phyloP scores from a whole-genome alignment of 2,797 vertebrate genomes.

The Thunnus albacares region DNA sequence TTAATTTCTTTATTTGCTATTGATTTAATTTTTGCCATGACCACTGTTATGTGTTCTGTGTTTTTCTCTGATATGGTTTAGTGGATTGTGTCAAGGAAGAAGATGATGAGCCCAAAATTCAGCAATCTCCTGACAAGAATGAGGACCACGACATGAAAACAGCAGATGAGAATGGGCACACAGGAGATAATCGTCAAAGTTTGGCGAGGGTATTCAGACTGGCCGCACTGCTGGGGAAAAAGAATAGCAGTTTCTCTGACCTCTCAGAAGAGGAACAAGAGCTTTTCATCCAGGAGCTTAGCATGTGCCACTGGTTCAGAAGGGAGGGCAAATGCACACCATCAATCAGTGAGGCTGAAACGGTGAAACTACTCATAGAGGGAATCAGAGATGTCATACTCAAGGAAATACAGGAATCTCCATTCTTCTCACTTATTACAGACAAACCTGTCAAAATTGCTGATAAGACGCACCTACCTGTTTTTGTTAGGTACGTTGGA shows the following conservation, averaged over 20 bases:
- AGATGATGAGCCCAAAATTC: conserved; percentile 62
- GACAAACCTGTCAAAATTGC: conserved; percentile 91
- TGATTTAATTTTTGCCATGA: conserved; percentile 29
- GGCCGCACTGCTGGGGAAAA: conserved; percentile 81
- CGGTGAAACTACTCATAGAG: conserved; percentile 89
- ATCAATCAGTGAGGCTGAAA: conserved; percentile 81
- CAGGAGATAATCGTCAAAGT: conserved; percentile 80
- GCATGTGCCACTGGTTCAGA: conserved; percentile 84
- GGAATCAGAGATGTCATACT: conserved; percentile 91
- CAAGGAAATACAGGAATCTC: conserved; percentile 92
- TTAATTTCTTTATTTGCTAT: background rate
- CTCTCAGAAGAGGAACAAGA: conserved; percentile 81
- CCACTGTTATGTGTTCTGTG: background rate
- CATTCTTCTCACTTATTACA: conserved; percentile 94
- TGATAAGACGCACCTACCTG: conserved; percentile 89
- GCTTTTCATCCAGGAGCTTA: conserved; percentile 80
- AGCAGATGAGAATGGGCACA: conserved; percentile 82
- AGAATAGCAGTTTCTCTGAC: conserved; percentile 68
- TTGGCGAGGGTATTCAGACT: conserved; percentile 80
- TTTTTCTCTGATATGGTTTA: conserved; percentile 42
- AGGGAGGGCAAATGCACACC: conserved; percentile 52
- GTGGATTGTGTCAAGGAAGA: conserved; percentile 75
- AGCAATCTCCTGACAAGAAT: conserved; percentile 61
- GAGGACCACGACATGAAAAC: conserved; percentile 73
- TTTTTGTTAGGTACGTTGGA: conserved; percentile 93